Conservation (phyloP, 1,140 invertebrate genomes). For the Drosophila auraria region DNA sequence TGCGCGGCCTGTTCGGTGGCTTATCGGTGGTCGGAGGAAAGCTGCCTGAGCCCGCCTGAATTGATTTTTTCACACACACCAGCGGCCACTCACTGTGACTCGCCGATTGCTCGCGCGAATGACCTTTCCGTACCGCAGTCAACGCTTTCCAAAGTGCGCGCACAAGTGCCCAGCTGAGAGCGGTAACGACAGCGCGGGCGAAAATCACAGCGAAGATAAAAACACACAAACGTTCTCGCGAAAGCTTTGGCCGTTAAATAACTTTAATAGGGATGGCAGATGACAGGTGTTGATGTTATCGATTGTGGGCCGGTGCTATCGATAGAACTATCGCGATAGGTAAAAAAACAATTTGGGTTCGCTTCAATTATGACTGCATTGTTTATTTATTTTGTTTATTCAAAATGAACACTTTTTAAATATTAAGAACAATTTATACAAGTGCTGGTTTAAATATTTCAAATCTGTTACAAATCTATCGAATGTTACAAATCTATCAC, state of each 20-base stretch:
- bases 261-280: conserved; percentile 3
- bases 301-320: not conserved
- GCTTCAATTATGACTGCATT: not conserved
- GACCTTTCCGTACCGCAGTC: conserved; percentile 60
- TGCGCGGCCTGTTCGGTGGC: conserved; percentile 15
- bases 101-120: conserved; percentile 35
- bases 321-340: not conserved
- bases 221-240: conserved; percentile 10
- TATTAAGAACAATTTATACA: not conserved
- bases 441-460: not conserved
- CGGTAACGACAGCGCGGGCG: conserved; percentile 40
- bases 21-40: conserved; percentile 16
- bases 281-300: not conserved
- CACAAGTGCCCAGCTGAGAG: conserved; percentile 29
- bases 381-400: not conserved
- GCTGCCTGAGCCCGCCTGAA: conserved; percentile 22
- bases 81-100: conserved; percentile 22
- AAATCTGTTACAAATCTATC: not conserved
- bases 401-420: not conserved
- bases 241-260: conserved; percentile 35
- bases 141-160: conserved; percentile 56
- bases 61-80: conserved; percentile 67
- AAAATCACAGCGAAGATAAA: conserved; percentile 10
- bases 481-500: too few relatives aligned
- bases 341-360: too few relatives aligned